These are phyloP conservation scores for Ceratotherium simum DNA, from an alignment of 2,113 vertebrate species.

Conservation along the genomic window DNA sequence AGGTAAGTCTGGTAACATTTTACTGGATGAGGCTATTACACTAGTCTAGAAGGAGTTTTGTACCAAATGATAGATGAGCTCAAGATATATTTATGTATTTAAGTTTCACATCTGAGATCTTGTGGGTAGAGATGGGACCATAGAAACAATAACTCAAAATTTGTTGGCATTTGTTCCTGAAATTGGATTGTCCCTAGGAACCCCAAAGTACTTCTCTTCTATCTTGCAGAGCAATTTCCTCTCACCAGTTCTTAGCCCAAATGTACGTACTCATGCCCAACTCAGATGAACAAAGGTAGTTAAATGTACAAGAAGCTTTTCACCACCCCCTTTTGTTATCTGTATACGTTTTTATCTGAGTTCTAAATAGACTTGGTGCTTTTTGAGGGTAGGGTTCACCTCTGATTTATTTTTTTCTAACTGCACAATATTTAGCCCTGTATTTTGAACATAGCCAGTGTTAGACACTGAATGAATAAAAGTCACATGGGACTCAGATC, in stretches of 20 bases:
- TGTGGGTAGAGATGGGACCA: background rate
- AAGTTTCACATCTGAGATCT: background rate
- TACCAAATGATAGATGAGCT: background rate
- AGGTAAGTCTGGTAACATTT: background rate
- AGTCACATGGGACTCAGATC: background rate
- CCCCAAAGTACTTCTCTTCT: background rate
- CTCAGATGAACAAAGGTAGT: background rate
- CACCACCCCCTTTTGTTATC: background rate
- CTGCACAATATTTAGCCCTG: background rate
- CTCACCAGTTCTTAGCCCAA: background rate
- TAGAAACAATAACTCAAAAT: background rate
- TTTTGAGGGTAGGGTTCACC: background rate
- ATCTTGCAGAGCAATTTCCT: background rate
- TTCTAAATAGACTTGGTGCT: background rate
- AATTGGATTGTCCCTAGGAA: background rate
- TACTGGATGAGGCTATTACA: background rate
- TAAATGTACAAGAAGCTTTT: background rate
- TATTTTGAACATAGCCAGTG: background rate
- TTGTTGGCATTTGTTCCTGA: background rate
- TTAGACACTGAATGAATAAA: background rate
- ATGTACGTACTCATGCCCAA: background rate
- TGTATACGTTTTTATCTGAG: background rate
- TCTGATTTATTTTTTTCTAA: background rate
- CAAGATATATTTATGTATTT: background rate
- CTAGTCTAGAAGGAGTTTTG: background rate